phyloP scores from a whole-genome alignment of 1,140 invertebrate genomes.

The Dendrolimus kikuchii region DNA sequence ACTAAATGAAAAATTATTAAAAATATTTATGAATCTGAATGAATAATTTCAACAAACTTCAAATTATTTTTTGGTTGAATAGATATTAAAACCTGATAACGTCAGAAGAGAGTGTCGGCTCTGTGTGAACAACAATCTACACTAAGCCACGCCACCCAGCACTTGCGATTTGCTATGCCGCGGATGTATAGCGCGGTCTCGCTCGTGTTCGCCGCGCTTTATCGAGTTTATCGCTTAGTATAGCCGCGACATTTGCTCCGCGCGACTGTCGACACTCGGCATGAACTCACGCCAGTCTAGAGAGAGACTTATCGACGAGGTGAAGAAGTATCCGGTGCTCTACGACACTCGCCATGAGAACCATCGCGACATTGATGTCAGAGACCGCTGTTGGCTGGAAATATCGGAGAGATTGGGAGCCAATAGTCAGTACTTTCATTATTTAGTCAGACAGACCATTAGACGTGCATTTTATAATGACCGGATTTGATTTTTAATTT shows the following conservation, averaged over 20 bases:
- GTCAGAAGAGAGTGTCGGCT: too few relatives aligned
- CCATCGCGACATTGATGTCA: slow-evolving; percentile 52
- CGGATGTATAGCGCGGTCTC: slow-evolving; percentile 21
- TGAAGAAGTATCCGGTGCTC: slow-evolving; percentile 57
- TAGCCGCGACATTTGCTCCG: slow-evolving; percentile 21
- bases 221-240: slow-evolving; percentile 26
- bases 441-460: not conserved
- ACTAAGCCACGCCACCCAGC: slow-evolving; percentile 42
- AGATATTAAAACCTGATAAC: too few relatives aligned
- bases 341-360: slow-evolving; percentile 60
- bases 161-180: slow-evolving; percentile 40
- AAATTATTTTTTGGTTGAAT: too few relatives aligned
- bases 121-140: not conserved
- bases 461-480: not conserved
- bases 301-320: slow-evolving; percentile 54
- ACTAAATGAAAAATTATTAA: too few relatives aligned
- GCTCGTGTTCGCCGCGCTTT: slow-evolving; percentile 15
- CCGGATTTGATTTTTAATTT: too few relatives aligned
- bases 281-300: slow-evolving; percentile 35
- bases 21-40: too few relatives aligned
- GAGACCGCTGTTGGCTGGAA: slow-evolving; percentile 55
- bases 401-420: slow-evolving; percentile 53
- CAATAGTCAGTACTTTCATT: slow-evolving; percentile 44
- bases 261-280: slow-evolving; percentile 14
- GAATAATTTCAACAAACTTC: too few relatives aligned